Base-by-base conservation (phyloP, 2,113 vertebrate genomes). In the Gambusia affinis region DNA sequence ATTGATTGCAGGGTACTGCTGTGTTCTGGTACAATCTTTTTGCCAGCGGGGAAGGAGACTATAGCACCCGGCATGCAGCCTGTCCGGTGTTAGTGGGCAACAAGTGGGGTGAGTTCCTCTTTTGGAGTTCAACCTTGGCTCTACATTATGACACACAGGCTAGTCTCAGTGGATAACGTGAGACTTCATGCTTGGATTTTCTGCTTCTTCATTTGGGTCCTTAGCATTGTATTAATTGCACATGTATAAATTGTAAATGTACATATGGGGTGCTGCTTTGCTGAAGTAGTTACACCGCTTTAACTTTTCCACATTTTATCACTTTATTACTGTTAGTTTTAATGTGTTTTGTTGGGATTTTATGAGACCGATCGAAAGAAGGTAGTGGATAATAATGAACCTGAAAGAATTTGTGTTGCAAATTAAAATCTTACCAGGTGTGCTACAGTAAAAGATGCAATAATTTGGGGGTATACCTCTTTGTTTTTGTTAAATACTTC, bases 11-110 rank as follows among this genome's bases (percentile, higher is more conserved):
- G 91, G 86, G 85, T 22, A 27, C 64, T 28, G 91, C 91, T 28
- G 91, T 92, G 72, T 92, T 92, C 88, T 92, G 91, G 91, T 92
- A 91, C 70, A 92, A 92, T 71, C 67, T 92, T 70, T 92, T 92
- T 82, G 31, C 90, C 67, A 91, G 83, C 0, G 91, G 91, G 37
- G 91, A 92, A 65, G 91, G 91, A 77, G 91, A 92, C 85, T 92
- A 92, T 81, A 90, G 91, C 77, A 92, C 91, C 64, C 72, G 91
- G 35, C 91, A 92, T 66, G 91, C 91, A 68, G 91, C 91, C 7
- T 92, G 91, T 70, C 91, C 91, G 3, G 91, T 92, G 75, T 68
- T 92, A 75, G 91, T 92, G 27, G 91, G 91, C 82, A 92, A 92
- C 74, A 92, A 92, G 76, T 92, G 91, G 91, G 91, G 91, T 91